Conservation (phyloP, 2,113 vertebrate species). For the Speoplatyrhinus poulsoni region DNA sequence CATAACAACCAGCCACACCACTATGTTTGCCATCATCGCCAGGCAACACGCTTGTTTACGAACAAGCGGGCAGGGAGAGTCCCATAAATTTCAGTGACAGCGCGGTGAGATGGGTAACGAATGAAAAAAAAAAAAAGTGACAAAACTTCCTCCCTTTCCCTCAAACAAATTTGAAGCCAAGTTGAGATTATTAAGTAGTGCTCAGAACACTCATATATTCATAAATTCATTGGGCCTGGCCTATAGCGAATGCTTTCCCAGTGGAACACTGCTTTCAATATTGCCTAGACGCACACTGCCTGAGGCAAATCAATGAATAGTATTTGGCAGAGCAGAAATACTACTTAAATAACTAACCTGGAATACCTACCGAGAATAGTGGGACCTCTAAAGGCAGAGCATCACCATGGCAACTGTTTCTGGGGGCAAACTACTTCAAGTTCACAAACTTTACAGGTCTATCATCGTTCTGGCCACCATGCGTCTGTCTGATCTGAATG, state of each 20-base stretch:
- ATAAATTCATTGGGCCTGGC: not conserved
- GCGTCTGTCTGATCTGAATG: conserved; percentile 39
- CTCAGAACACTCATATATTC: conserved; percentile 43
- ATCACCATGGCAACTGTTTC: conserved; percentile 62
- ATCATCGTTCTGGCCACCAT: conserved; percentile 10
- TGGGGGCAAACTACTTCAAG: conserved; percentile 36
- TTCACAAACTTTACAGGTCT: conserved; percentile 41
- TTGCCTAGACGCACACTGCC: conserved; percentile 52
- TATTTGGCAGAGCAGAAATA: conserved; percentile 29
- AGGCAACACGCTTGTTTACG: conserved; percentile 45
- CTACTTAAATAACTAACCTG: conserved; percentile 38
- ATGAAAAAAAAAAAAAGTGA: conserved; percentile 6
- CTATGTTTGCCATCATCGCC: conserved; percentile 34
- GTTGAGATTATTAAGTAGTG: conserved; percentile 28
- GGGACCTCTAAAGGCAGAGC: not conserved
- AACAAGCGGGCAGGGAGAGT: conserved; percentile 34
- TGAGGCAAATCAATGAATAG: conserved; percentile 44
- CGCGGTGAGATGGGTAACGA: conserved; percentile 10
- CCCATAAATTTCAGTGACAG: conserved; percentile 33
- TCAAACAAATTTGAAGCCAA: conserved; percentile 17
- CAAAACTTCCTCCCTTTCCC: not conserved
- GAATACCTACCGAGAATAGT: conserved; percentile 29
- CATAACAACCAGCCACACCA: conserved; percentile 15
- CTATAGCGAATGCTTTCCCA: conserved; percentile 20
- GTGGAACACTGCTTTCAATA: conserved; percentile 36